These are phyloP conservation scores for Drosophila koepferae DNA, from an alignment of 2,888 invertebrate species.

Conservation along the genomic window DNA sequence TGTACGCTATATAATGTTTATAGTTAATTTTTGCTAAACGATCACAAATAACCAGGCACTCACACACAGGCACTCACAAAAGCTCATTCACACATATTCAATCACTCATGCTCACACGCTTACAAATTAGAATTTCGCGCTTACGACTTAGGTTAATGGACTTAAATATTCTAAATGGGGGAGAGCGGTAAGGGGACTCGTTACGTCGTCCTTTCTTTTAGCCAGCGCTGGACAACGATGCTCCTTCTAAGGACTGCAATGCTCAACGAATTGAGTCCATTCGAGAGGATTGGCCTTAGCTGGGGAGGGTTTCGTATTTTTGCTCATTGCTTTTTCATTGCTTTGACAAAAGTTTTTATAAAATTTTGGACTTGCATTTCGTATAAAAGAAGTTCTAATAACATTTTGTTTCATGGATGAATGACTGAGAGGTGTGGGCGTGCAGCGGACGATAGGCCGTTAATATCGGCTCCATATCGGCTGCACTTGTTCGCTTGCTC, in stretches of 20 bases:
- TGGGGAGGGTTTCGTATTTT: constrained; percentile 10
- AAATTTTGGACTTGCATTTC: constrained; percentile 80
- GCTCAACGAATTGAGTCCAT: constrained; percentile 3
- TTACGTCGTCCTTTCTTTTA: constrained; percentile 43
- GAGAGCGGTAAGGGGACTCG: constrained; percentile 31
- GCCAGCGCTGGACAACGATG: constrained; percentile 23
- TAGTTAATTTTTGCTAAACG: constrained; percentile 80
- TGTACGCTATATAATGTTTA: constrained; percentile 69
- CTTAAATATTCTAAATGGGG: constrained; percentile 59
- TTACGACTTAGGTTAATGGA: constrained; percentile 56
- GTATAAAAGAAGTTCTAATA: constrained; percentile 68
- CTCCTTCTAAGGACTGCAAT: constrained; percentile 11
- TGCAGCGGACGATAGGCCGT: constrained; percentile 48
- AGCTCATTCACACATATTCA: constrained; percentile 35
- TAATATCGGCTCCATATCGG: constrained; percentile 26
- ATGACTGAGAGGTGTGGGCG: constrained; percentile 76
- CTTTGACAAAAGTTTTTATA: constrained; percentile 77
- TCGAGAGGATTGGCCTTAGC: constrained; percentile 17
- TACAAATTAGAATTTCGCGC: constrained; percentile 63
- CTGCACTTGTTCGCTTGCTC: constrained; percentile 60
- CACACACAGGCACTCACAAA: constrained; percentile 40
- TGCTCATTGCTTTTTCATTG: constrained; percentile 64
- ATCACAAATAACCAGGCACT: constrained; percentile 67
- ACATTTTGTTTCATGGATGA: constrained; percentile 76
- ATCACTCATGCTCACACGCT: constrained; percentile 51